Evolutionary conservation across 2,888 invertebrate genomes (phyloP).

Genomic region (Rhamnusium bicolor): DNA sequence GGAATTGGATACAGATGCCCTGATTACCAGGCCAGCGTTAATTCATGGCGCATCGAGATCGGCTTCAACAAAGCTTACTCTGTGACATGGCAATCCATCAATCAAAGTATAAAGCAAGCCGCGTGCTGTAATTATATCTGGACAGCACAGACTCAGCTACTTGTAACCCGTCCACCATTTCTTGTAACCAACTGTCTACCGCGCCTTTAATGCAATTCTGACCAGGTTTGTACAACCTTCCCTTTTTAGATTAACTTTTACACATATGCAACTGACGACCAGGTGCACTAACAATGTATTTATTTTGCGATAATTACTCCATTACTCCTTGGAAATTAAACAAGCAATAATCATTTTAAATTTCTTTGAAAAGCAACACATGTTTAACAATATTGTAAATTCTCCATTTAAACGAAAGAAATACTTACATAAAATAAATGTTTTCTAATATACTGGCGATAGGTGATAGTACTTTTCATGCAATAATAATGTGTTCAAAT

Average conservation of each 20-base stretch:
- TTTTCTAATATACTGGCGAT: too few relatives aligned
- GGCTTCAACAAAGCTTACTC: slow-evolving; percentile 58
- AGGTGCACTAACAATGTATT: slow-evolving; percentile 39
- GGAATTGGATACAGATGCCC: slow-evolving; percentile 61
- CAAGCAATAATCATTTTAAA: background rate
- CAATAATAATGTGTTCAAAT: too few relatives aligned
- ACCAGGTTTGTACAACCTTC: slow-evolving; percentile 40
- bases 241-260: slow-evolving; percentile 40
- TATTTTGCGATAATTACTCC: slow-evolving; percentile 44
- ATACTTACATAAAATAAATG: too few relatives aligned
- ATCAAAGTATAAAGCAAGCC: slow-evolving; percentile 64
- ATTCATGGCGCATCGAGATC: slow-evolving; percentile 59
- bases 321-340: slow-evolving; percentile 38
- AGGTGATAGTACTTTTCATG: too few relatives aligned
- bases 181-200: slow-evolving; percentile 40
- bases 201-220: slow-evolving; percentile 43
- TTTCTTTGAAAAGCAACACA: background rate
- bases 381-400: background rate
- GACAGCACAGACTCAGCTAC: slow-evolving; percentile 55
- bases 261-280: slow-evolving; percentile 23
- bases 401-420: too few relatives aligned
- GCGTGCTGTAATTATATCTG: slow-evolving; percentile 62
- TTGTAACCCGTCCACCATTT: slow-evolving; percentile 48
- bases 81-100: slow-evolving; percentile 65
- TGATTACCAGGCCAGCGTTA: slow-evolving; percentile 61